Percentiles rank a stretch among this genome's conserved stretches.
These are phyloP conservation scores for Lepus townsendii DNA, from an alignment of 2,797 vertebrate genomes.

Conservation along the genomic window DNA sequence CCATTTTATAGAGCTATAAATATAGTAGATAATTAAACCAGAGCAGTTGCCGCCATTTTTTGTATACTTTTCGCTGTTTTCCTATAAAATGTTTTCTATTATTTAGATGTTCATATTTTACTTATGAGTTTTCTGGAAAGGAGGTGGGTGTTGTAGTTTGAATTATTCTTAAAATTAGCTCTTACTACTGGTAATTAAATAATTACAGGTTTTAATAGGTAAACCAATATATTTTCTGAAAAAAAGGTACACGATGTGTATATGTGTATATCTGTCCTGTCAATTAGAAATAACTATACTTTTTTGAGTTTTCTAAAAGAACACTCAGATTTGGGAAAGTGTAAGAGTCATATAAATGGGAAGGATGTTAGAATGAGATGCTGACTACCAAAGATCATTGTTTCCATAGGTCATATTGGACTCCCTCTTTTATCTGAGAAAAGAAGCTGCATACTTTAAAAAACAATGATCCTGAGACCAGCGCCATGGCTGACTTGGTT, in stretches of 20 bases:
- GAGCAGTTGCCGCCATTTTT: not conserved
- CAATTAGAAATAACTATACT: not conserved
- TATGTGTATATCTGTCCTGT: not conserved
- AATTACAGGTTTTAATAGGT: not conserved
- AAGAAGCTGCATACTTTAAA: not conserved
- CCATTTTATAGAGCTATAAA: not conserved
- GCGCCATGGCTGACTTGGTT: too few species aligned
- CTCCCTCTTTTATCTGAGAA: not conserved
- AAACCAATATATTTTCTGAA: not conserved
- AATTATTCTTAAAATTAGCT: not conserved
- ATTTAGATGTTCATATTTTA: not conserved
- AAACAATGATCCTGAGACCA: not conserved
- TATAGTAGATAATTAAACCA: not conserved
- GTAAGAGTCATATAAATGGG: not conserved
- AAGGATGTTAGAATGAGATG: not conserved
- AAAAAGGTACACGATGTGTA: not conserved
- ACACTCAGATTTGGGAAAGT: not conserved
- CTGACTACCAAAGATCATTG: not conserved
- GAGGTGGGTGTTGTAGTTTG: not conserved
- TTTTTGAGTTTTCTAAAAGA: conserved; percentile 32
- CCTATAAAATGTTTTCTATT: not conserved
- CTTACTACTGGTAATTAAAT: not conserved
- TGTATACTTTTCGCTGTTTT: not conserved
- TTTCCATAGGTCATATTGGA: not conserved
- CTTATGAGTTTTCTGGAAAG: not conserved